Base-by-base conservation (phyloP, 2,888 invertebrate genomes). In the Leucoptera coffeella region DNA sequence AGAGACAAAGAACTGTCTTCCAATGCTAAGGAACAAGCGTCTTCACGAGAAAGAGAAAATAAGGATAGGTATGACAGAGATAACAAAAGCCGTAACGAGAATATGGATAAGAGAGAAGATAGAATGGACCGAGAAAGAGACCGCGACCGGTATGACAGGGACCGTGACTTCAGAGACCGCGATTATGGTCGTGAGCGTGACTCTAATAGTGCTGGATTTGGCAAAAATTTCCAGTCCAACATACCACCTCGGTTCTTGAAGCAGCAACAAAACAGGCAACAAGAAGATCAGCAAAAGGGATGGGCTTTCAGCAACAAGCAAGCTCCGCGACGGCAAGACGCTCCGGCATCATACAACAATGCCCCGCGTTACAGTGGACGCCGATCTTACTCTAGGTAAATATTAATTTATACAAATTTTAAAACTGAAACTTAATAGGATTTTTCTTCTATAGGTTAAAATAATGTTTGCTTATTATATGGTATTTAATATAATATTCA, bases 211-310 rank as follows among this genome's bases (percentile, higher is more conserved):
- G 72, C 77, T 2, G 74, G 73, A 14, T 86, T 82, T 48, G 81
- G 83, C 5, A 77, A 82, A 41, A 79, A 80, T 36, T 89, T 86
- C 57, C 86, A 87, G 53, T 81, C 77, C 26, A 84, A 88, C 58
- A 74, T 92, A 43, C 91, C 92, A 28, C 92, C 92, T 10, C 75
- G 92, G 30, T 88, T 90, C 55, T 78, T 83, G 41, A 85, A 84
- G 41, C 85, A 87, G 42, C 85, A 86, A 40, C 76, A 77, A 35
- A 78, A 61, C 35, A 46, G 69, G 25, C 59, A 60, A 30, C 59
- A 67, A 38, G 73, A 59, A 9, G 67, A 62, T 22, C 60, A 50
- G 30, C 49, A 64, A 30, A 67, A 62, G 41, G 58, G 54, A 15
- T 67, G 67, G 67, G 55, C 67, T 11, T 67, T 62, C 38, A 32